Conservation (phyloP, 37 sponge, comb jelly and placozoan genomes). For the Chondrilla cf. caribensis region DNA sequence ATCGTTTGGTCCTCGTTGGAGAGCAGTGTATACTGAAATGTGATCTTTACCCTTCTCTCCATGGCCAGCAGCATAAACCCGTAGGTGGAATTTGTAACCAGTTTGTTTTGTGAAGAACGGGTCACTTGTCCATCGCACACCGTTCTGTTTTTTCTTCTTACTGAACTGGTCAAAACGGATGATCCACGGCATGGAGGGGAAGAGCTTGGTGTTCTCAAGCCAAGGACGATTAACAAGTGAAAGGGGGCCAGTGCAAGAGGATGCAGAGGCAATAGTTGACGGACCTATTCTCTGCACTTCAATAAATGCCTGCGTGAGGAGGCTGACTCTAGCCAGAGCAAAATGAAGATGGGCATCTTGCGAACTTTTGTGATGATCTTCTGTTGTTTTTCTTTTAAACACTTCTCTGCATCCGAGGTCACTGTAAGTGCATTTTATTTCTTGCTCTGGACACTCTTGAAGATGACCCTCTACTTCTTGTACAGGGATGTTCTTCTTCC, state of each 20-base stretch:
- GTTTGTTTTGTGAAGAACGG: not conserved
- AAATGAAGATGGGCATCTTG: not conserved
- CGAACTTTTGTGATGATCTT: not conserved
- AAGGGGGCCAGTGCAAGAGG: too few species aligned
- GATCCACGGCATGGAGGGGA: constrained; percentile 13
- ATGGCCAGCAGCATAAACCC: not conserved
- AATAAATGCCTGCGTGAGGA: not conserved
- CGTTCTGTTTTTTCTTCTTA: not conserved
- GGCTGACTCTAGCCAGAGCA: not conserved
- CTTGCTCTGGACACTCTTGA: not conserved
- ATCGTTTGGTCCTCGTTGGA: constrained; percentile 13
- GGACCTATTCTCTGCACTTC: too few species aligned
- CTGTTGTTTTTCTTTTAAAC: not conserved
- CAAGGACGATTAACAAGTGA: not conserved
- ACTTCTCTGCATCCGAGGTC: not conserved
- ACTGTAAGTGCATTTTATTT: not conserved
- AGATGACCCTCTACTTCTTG: not conserved
- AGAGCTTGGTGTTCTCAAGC: not conserved
- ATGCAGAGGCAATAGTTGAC: too few species aligned
- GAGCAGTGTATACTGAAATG: not conserved
- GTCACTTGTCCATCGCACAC: not conserved
- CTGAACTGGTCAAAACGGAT: not conserved
- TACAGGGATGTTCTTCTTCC: not conserved
- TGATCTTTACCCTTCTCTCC: not conserved
- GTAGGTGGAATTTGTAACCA: not conserved